phyloP scores from a whole-genome alignment of 2,113 vertebrate species.

The Haliaeetus leucogaster region DNA sequence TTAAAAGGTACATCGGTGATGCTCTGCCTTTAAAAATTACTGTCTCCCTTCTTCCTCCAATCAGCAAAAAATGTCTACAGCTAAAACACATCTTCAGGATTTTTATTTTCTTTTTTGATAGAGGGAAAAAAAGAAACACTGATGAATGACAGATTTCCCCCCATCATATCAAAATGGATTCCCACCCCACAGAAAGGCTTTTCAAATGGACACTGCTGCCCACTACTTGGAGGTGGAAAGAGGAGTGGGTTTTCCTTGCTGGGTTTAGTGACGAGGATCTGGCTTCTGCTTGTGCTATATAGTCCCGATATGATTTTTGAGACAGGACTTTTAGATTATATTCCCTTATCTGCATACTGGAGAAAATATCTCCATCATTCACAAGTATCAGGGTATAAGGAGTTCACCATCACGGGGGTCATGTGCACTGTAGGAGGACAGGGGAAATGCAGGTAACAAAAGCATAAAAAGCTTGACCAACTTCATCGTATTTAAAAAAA shows the following conservation, averaged over 20 bases:
- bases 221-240: not conserved
- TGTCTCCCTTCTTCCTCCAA: not conserved
- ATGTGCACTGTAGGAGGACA: no score
- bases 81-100: not conserved
- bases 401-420: fast-evolving
- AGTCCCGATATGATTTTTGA: not conserved
- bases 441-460: not conserved
- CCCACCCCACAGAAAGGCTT: fast-evolving
- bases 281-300: not conserved
- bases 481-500: fast-evolving
- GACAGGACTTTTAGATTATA: not conserved
- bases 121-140: not conserved
- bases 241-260: not conserved
- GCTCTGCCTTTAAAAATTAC: not conserved
- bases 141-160: not conserved
- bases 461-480: not conserved
- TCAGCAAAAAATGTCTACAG: not conserved
- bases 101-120: not conserved
- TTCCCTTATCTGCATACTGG: not conserved
- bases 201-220: no score
- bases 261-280: not conserved
- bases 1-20: fast-evolving
- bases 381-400: not conserved
- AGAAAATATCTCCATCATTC: not conserved
- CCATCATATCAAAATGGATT: fast-evolving